These are phyloP conservation scores for Drosophila algonquin DNA, from an alignment of 2,888 invertebrate genomes.

Conservation along the genomic window DNA sequence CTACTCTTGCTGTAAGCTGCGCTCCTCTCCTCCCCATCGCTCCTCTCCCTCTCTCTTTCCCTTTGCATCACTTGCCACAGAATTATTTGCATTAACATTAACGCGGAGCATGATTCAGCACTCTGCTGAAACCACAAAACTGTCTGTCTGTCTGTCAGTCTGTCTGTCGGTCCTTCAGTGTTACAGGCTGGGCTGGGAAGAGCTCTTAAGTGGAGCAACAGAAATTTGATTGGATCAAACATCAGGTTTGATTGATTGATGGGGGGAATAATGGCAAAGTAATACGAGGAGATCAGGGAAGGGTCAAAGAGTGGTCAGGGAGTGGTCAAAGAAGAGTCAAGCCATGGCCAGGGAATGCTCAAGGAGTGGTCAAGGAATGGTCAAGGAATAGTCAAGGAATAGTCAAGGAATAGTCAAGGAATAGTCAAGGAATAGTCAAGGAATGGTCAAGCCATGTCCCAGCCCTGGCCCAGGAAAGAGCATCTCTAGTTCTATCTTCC, in stretches of 20 bases:
- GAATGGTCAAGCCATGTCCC: no score
- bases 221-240: background rate
- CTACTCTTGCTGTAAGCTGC: background rate
- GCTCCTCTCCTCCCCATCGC: no score
- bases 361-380: no score
- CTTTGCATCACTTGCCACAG: slow-evolving; percentile 4
- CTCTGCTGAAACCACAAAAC: slow-evolving; percentile 23
- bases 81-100: slow-evolving; percentile 52
- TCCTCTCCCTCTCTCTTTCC: no score
- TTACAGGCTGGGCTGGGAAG: slow-evolving; percentile 4
- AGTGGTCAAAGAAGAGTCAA: no score
- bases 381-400: no score
- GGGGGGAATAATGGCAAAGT: background rate
- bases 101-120: slow-evolving; percentile 52
- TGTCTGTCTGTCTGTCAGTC: slow-evolving; percentile 8
- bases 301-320: no score
- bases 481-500: background rate
- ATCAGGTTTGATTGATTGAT: slow-evolving; percentile 18
- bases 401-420: no score
- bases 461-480: background rate
- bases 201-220: background rate
- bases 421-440: no score
- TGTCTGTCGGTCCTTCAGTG: no score
- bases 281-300: background rate
- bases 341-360: no score